Percentiles rank a stretch among this genome's conserved stretches.
phyloP scores from a whole-genome alignment of 2,113 vertebrate genomes.

The Paralichthys olivaceus region DNA sequence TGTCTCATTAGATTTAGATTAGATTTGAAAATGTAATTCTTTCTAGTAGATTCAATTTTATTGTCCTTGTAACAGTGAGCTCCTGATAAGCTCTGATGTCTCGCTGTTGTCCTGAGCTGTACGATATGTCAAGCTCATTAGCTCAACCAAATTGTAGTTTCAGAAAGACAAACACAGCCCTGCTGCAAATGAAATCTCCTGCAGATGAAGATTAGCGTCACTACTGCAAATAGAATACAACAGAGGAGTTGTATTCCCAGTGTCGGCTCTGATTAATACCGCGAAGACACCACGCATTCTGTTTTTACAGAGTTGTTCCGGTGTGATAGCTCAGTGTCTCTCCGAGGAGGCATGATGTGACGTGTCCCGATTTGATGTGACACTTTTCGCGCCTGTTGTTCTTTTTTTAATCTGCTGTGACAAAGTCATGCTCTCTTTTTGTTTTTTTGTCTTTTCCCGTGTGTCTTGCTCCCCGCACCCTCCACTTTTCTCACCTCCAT shows the following conservation, averaged over 20 bases:
- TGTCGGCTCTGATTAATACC: conserved; percentile 68
- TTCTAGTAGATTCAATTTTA: conserved; percentile 21
- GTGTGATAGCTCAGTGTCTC: conserved; percentile 55
- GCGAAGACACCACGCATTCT: conserved; percentile 29
- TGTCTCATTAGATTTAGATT: conserved; percentile 16
- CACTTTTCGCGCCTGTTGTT: conserved; percentile 61
- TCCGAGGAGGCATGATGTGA: conserved; percentile 60
- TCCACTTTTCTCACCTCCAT: conserved; percentile 4
- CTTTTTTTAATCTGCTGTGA: conserved; percentile 65
- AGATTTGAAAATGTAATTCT: conserved; percentile 22
- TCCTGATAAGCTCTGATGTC: conserved; percentile 47
- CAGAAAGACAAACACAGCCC: conserved; percentile 58
- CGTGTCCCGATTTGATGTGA: conserved; percentile 74
- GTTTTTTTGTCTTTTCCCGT: too few species aligned
- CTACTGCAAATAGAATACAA: conserved; percentile 65
- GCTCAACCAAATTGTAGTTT: conserved; percentile 52
- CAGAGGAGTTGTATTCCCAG: conserved; percentile 62
- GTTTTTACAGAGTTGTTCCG: conserved; percentile 61
- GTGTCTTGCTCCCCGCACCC: conserved; percentile 1
- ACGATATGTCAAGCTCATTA: conserved; percentile 61
- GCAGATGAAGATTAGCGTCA: conserved; percentile 57
- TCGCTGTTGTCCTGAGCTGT: conserved; percentile 56
- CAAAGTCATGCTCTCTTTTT: conserved; percentile 49
- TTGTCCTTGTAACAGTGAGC: conserved; percentile 33
- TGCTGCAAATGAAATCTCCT: conserved; percentile 60